phyloP scores from a whole-genome alignment of 2,888 invertebrate species.

The Ophion obscuratus region DNA sequence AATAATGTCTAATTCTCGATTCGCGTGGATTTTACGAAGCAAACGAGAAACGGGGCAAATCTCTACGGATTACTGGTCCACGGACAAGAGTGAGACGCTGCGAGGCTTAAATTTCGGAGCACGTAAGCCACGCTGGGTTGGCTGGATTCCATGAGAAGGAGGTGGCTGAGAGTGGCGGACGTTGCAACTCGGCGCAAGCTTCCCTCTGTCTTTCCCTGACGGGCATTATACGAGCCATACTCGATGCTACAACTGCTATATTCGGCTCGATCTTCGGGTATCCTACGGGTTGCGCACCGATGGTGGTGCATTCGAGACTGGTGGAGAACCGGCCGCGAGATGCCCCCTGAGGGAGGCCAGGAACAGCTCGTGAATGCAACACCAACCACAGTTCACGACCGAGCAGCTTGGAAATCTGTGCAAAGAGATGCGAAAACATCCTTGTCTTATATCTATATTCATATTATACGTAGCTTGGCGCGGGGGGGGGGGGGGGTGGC shows the following conservation, averaged over 20 bases:
- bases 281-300: conserved; percentile 65
- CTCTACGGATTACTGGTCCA: conserved; percentile 63
- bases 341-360: conserved; percentile 71
- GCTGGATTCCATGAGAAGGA: conserved; percentile 35
- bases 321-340: conserved; percentile 70
- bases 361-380: conserved; percentile 70
- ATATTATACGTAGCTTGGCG: neutral
- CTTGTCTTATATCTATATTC: conserved; percentile 12
- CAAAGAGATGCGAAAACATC: conserved; percentile 76
- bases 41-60: conserved; percentile 59
- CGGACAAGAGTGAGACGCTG: conserved; percentile 45
- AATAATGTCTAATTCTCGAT: conserved; percentile 65
- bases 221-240: conserved; percentile 60
- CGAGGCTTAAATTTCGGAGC: conserved; percentile 69
- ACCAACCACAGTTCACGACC: conserved; percentile 69
- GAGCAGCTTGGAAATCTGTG: conserved; percentile 79
- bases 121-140: conserved; percentile 63
- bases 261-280: conserved; percentile 48
- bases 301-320: conserved; percentile 76
- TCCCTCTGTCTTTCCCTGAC: conserved; percentile 48
- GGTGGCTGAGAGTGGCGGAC: conserved; percentile 48
- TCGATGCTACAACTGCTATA: conserved; percentile 31
- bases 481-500: conserved; percentile 63
- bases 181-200: conserved; percentile 57
- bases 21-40: conserved; percentile 65